Conservation (phyloP, 1,140 invertebrate genomes). For the Anastrepha ludens region DNA sequence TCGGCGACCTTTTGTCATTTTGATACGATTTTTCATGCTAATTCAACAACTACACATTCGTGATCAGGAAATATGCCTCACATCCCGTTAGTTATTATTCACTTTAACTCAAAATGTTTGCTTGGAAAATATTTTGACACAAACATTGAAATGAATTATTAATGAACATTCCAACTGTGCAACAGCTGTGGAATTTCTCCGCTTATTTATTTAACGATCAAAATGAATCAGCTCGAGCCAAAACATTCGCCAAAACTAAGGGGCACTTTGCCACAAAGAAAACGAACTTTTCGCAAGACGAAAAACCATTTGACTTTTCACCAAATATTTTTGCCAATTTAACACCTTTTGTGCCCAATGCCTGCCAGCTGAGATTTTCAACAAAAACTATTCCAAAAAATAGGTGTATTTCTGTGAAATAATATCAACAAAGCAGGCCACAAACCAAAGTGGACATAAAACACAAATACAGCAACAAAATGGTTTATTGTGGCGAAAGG, state of each 20-base stretch:
- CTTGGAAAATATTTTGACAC: not conserved
- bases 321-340: slow-evolving; percentile 71
- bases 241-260: not conserved
- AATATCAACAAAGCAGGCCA: slow-evolving; percentile 26
- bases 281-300: not conserved
- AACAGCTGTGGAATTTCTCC: slow-evolving; percentile 1
- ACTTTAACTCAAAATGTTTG: too few relatives aligned
- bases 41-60: too few relatives aligned
- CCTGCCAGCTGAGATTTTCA: not conserved
- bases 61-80: too few relatives aligned
- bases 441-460: not conserved
- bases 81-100: too few relatives aligned
- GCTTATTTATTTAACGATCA: not conserved
- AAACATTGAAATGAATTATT: not conserved
- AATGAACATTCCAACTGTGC: not conserved
- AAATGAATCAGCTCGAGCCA: not conserved
- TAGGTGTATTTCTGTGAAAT: not conserved
- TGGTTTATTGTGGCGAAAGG: not conserved
- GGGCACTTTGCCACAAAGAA: not conserved
- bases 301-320: slow-evolving; percentile 61
- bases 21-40: too few relatives aligned
- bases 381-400: not conserved
- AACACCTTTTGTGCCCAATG: slow-evolving; percentile 65
- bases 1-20: too few relatives aligned
- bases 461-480: not conserved